phyloP scores from a whole-genome alignment of 2,113 vertebrate genomes.

The Meleagris gallopavo region DNA sequence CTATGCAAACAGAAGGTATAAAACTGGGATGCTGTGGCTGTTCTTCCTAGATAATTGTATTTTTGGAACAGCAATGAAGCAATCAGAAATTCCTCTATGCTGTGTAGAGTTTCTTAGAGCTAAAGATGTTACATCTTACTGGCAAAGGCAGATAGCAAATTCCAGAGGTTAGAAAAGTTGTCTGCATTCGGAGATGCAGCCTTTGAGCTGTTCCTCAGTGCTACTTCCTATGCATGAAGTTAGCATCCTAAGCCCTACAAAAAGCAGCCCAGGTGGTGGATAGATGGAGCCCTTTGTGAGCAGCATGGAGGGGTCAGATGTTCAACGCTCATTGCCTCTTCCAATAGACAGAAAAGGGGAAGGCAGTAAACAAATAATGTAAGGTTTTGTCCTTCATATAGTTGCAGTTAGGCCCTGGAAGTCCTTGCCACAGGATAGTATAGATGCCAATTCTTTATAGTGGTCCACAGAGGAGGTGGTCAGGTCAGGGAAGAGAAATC shows the following conservation, averaged over 20 bases:
- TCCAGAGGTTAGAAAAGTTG: background rate
- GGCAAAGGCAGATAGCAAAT: background rate
- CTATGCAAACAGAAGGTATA: conserved; percentile 17
- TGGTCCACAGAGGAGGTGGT: background rate
- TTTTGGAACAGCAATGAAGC: conserved; percentile 29
- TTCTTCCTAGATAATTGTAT: conserved; percentile 35
- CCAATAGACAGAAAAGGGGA: rapidly evolving
- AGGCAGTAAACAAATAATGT: background rate
- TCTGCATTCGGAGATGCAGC: background rate
- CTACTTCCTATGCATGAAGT: background rate
- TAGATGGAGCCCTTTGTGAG: background rate
- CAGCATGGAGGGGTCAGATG: rapidly evolving
- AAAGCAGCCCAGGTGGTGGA: background rate
- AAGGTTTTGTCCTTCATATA: background rate
- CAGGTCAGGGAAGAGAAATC: background rate
- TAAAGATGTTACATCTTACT: background rate
- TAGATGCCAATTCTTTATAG: background rate
- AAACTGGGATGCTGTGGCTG: background rate
- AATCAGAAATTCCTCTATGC: background rate
- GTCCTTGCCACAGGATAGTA: background rate
- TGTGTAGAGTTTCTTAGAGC: background rate
- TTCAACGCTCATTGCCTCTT: background rate
- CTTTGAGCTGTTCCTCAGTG: background rate
- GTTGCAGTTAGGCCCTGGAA: rapidly evolving
- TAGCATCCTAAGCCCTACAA: background rate